These are phyloP conservation scores for Spodoptera littoralis DNA, from an alignment of 2,888 invertebrate species.

Conservation along the genomic window DNA sequence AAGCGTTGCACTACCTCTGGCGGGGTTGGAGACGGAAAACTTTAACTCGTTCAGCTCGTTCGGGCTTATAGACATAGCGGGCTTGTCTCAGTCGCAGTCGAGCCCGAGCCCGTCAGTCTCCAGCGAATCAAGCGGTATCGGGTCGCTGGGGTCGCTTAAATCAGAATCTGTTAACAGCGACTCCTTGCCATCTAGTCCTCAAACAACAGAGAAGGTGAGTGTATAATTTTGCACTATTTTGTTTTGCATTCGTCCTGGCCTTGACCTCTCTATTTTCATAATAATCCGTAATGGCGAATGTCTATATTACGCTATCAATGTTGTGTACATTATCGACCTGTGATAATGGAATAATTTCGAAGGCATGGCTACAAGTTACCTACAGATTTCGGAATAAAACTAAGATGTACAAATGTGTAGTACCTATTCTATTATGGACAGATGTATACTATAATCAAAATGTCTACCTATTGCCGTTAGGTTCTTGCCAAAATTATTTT, in stretches of 20 bases:
- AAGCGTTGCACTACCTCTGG: slow-evolving; percentile 89
- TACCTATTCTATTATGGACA: not conserved
- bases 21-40: slow-evolving; percentile 87
- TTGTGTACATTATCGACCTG: slow-evolving; percentile 77
- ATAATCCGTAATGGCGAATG: slow-evolving; percentile 88
- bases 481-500: slow-evolving; percentile 52
- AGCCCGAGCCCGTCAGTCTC: slow-evolving; percentile 89
- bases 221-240: slow-evolving; percentile 72
- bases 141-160: slow-evolving; percentile 88
- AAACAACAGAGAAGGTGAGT: slow-evolving; percentile 87
- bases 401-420: slow-evolving; percentile 15
- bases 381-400: slow-evolving; percentile 18
- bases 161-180: slow-evolving; percentile 85
- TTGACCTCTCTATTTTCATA: slow-evolving; percentile 89
- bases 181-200: slow-evolving; percentile 87
- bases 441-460: slow-evolving; percentile 32
- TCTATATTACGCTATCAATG: slow-evolving; percentile 81
- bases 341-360: slow-evolving; percentile 76
- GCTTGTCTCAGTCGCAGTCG: slow-evolving; percentile 83
- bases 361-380: slow-evolving; percentile 35
- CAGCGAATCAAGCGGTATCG: slow-evolving; percentile 90
- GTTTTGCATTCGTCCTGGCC: slow-evolving; percentile 87
- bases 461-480: slow-evolving; percentile 44
- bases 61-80: slow-evolving; percentile 86
- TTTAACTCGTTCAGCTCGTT: slow-evolving; percentile 85